phyloP scores from a whole-genome alignment of 2,113 vertebrate genomes.

The Parotia lawesii region DNA sequence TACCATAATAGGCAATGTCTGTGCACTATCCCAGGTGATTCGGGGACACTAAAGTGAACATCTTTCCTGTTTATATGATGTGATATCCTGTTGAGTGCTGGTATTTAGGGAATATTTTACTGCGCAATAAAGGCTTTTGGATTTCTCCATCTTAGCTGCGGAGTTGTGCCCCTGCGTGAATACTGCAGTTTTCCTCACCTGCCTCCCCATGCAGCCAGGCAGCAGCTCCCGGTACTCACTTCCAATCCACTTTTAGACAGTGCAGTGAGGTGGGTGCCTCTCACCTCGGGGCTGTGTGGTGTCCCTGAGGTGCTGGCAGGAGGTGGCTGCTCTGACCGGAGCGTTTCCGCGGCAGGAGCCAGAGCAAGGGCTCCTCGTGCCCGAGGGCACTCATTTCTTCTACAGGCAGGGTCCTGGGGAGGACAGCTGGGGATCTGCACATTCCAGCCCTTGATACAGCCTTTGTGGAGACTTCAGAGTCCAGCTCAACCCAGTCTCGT shows the following conservation, averaged over 20 bases:
- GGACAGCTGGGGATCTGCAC: neutral
- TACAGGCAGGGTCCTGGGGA: neutral
- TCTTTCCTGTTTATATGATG: too few relatives aligned
- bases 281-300: fast-evolving
- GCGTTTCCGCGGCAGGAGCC: fast-evolving
- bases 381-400: fast-evolving
- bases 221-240: fast-evolving
- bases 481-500: fast-evolving
- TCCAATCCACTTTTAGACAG: fast-evolving
- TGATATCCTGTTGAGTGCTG: too few relatives aligned
- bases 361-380: neutral
- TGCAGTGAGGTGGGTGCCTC: fast-evolving
- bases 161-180: too few relatives aligned
- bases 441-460: neutral
- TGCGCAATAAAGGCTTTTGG: too few relatives aligned
- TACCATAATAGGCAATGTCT: too few relatives aligned
- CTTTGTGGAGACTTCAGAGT: neutral
- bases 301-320: neutral
- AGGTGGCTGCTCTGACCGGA: neutral
- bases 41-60: too few relatives aligned
- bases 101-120: too few relatives aligned
- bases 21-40: too few relatives aligned
- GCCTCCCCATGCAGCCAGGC: fast-evolving
- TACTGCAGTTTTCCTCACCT: neutral
- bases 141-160: too few relatives aligned